Conservation (phyloP, 2,113 vertebrate genomes). For the Phylloscopus trochilus region DNA sequence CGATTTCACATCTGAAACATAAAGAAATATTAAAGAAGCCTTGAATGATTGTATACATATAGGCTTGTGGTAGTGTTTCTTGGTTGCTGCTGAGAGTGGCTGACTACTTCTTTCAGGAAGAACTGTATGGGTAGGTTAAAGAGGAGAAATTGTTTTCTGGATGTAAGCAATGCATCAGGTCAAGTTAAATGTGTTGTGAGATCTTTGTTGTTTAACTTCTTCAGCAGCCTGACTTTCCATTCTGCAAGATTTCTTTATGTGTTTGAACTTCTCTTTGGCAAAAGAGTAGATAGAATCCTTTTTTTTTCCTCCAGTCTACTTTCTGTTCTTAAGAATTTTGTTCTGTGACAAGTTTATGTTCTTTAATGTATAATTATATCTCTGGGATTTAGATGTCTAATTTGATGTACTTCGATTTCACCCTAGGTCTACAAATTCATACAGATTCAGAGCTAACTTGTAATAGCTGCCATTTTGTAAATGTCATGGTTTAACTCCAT, state of each 20-base stretch:
- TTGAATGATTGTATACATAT: background rate
- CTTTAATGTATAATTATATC: background rate
- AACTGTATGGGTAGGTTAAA: background rate
- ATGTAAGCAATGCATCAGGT: background rate
- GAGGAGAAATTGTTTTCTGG: background rate
- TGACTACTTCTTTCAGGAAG: background rate
- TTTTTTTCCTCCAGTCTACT: background rate
- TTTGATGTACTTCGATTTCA: background rate
- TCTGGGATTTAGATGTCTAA: background rate
- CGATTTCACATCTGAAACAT: background rate
- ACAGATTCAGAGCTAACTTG: background rate
- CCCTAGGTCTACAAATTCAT: background rate
- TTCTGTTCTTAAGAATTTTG: background rate
- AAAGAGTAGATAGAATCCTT: background rate
- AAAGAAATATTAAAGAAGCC: background rate
- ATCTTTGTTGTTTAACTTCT: background rate
- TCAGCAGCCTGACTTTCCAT: background rate
- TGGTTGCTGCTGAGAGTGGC: background rate
- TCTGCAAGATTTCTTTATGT: background rate
- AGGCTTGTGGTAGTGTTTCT: background rate
- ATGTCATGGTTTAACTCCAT: background rate
- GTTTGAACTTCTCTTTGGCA: background rate
- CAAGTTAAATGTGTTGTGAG: background rate
- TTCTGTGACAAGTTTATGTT: background rate
- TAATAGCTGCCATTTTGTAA: background rate